A percentile compares a stretch with the other conserved stretches of the same genome.
Conservation (phyloP, 1,140 invertebrate genomes). For the Leptopilina boulardi region DNA sequence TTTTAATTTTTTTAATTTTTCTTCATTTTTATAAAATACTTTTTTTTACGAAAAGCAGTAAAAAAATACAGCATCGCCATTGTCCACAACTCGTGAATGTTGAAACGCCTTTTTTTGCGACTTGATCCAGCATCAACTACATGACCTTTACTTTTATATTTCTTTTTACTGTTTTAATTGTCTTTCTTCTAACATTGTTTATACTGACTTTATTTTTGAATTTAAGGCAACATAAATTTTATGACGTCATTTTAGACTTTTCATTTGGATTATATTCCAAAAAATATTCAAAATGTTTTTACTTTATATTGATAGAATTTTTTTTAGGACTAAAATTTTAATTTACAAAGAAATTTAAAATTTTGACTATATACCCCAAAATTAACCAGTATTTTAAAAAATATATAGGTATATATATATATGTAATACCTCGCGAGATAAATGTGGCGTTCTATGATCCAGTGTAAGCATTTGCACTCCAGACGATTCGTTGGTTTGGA, state of each 20-base stretch:
- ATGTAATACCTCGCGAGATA: too few species aligned
- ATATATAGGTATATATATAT: too few species aligned
- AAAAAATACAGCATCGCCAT: not conserved
- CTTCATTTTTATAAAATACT: not conserved
- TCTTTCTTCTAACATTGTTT: not conserved
- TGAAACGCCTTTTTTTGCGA: not conserved
- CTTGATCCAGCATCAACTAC: not conserved
- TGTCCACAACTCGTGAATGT: not conserved
- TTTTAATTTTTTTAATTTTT: not conserved
- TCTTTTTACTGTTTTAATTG: slow-evolving; percentile 10
- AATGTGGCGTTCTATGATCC: too few species aligned
- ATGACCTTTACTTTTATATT: not conserved
- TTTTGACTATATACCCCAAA: too few species aligned
- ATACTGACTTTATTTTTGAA: not conserved
- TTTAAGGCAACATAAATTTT: not conserved
- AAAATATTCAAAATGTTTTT: not conserved
- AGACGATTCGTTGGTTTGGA: too few species aligned
- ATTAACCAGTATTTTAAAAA: too few species aligned
- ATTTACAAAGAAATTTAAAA: too few species aligned
- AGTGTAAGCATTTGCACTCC: too few species aligned
- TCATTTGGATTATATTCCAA: not conserved
- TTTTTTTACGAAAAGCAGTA: not conserved
- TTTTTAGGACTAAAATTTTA: too few species aligned
- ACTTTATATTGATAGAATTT: too few species aligned
- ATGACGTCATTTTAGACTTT: not conserved